Evolutionary conservation across 2,113 vertebrate genomes (phyloP).

Genomic region (Eretmochelys imbricata): DNA sequence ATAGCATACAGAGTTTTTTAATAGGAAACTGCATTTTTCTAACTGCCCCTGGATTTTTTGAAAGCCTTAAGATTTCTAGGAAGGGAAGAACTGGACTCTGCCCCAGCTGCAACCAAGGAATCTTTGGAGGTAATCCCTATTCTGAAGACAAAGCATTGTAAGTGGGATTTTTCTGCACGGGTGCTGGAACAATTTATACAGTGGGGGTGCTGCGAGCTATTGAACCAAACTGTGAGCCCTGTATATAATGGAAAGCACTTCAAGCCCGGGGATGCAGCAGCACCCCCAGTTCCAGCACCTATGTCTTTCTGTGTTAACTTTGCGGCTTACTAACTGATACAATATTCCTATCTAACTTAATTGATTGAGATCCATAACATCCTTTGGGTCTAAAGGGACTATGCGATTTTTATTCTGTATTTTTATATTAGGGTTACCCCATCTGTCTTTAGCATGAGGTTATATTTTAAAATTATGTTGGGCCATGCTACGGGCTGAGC

Average conservation of each 20-base stretch:
- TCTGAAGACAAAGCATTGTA: slow-evolving; percentile 1
- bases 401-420: neutral
- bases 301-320: slow-evolving; percentile 34
- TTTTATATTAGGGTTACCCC: slow-evolving; percentile 44
- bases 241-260: too few species aligned
- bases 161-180: neutral
- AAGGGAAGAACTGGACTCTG: slow-evolving; percentile 12
- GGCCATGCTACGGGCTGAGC: neutral
- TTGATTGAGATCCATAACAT: neutral
- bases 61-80: slow-evolving; percentile 33
- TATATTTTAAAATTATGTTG: neutral
- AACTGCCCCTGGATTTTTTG: slow-evolving; percentile 11
- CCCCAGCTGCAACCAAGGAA: slow-evolving; percentile 16
- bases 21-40: slow-evolving; percentile 26
- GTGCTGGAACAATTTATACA: too few species aligned
- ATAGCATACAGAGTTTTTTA: slow-evolving; percentile 14
- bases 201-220: too few species aligned
- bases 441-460: slow-evolving; percentile 12
- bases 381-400: neutral
- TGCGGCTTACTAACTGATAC: neutral
- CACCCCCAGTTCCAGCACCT: too few species aligned
- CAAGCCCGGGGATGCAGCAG: too few species aligned
- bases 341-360: slow-evolving; percentile 5
- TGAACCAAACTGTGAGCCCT: too few species aligned
- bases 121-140: slow-evolving; percentile 40